phyloP scores from a whole-genome alignment of 2,888 invertebrate genomes.

The Andrena dorsata region DNA sequence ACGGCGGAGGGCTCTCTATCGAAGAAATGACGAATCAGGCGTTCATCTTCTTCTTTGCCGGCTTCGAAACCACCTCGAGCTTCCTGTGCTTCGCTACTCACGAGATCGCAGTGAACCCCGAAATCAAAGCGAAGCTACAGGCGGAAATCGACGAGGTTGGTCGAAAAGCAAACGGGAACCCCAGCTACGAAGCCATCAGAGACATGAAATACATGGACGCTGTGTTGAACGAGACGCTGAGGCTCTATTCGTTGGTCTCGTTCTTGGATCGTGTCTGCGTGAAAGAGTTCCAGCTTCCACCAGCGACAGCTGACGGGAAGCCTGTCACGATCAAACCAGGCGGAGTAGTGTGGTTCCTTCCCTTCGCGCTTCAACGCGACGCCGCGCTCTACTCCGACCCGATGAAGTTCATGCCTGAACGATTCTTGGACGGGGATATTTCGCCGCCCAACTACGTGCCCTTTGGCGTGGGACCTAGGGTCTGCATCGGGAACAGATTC shows the following conservation, averaged over 20 bases:
- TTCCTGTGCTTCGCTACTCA: conserved; percentile 72
- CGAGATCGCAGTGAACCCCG: conserved; percentile 80
- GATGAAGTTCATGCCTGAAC: conserved; percentile 82
- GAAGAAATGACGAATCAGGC: conserved; percentile 85
- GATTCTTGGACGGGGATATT: conserved; percentile 76
- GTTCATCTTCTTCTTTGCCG: conserved; percentile 76
- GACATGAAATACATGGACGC: conserved; percentile 87
- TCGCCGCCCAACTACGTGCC: conserved; percentile 64
- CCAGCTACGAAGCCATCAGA: conserved; percentile 83
- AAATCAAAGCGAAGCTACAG: conserved; percentile 84
- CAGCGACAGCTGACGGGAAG: conserved; percentile 71
- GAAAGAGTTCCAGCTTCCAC: conserved; percentile 77
- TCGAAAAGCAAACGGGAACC: conserved; percentile 69
- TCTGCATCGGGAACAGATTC: conserved; percentile 83
- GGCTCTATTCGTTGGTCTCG: conserved; percentile 71
- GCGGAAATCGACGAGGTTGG: conserved; percentile 79
- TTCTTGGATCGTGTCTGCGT: conserved; percentile 79
- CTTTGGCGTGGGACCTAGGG: conserved; percentile 77
- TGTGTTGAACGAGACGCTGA: conserved; percentile 82
- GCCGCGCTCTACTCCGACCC: conserved; percentile 81
- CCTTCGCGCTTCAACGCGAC: conserved; percentile 79
- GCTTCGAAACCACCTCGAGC: conserved; percentile 76
- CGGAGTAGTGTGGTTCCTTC: conserved; percentile 75
- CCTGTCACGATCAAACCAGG: conserved; percentile 79
- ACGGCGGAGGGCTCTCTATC: conserved; percentile 48